Evolutionary conservation across 2,113 vertebrate genomes (phyloP).

Genomic region (Dolichotis patagonum): DNA sequence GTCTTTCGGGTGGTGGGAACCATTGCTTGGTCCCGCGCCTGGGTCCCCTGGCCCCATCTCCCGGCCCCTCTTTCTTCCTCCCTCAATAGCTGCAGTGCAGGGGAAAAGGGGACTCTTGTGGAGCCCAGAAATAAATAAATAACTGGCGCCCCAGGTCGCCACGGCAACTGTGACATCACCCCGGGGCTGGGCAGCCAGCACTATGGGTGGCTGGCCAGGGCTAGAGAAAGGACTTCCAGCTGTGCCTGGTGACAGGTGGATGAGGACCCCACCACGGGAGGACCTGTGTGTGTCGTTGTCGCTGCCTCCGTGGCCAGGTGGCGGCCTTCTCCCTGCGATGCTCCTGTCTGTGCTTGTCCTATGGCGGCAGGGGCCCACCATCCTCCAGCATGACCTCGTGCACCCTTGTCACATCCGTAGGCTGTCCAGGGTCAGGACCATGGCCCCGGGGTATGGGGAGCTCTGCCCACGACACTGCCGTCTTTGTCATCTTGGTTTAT

Average conservation of each 20-base stretch:
- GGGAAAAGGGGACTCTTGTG: constrained; percentile 75
- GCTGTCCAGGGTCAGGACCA: background rate
- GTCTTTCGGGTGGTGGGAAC: constrained; percentile 61
- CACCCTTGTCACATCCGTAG: background rate
- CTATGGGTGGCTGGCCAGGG: constrained; percentile 8
- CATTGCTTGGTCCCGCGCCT: background rate
- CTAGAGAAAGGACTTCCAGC: background rate
- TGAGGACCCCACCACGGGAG: no score
- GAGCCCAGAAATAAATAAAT: constrained; percentile 66
- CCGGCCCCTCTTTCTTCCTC: background rate
- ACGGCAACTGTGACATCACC: constrained; percentile 91
- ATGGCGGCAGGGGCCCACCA: background rate
- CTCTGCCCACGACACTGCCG: background rate
- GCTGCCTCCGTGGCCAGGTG: background rate
- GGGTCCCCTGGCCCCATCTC: background rate
- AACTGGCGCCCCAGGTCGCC: constrained; percentile 83
- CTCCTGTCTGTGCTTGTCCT: background rate
- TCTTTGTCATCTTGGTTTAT: no score
- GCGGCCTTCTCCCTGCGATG: background rate
- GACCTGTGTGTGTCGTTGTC: background rate
- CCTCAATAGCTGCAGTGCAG: background rate
- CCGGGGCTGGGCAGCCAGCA: constrained; percentile 65
- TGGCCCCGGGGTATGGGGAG: background rate
- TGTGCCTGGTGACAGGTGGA: fast-evolving
- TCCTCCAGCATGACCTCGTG: background rate